A percentile compares a stretch with the other conserved stretches of the same genome.
Conservation (phyloP, 2,797 vertebrate genomes). For the Pristis pectinata region DNA sequence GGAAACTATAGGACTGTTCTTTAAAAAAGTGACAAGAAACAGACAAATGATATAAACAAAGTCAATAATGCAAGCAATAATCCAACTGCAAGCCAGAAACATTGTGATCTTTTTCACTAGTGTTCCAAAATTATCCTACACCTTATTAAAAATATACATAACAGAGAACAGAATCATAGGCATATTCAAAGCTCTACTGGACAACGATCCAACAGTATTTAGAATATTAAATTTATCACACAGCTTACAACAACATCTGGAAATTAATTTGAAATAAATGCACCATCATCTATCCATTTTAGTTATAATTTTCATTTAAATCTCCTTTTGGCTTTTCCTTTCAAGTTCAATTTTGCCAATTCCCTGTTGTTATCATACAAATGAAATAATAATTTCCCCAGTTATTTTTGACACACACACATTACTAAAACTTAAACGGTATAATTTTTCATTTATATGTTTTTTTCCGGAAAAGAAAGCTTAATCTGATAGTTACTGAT, state of each 20-base stretch:
- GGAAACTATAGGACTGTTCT: background rate
- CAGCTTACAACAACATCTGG: background rate
- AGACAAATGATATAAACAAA: background rate
- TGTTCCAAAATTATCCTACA: background rate
- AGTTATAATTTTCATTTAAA: background rate
- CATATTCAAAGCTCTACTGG: background rate
- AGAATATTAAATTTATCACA: background rate
- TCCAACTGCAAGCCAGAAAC: background rate
- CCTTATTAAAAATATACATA: background rate
- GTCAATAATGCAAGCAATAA: background rate
- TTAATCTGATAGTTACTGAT: background rate
- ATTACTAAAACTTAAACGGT: background rate
- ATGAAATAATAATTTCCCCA: background rate
- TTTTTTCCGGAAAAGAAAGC: conserved; percentile 16
- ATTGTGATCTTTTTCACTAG: background rate
- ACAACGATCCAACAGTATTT: background rate
- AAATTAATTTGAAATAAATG: background rate
- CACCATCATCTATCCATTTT: background rate
- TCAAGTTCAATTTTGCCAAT: background rate
- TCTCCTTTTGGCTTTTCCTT: background rate
- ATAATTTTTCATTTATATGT: background rate
- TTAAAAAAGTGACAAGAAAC: background rate
- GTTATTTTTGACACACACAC: background rate
- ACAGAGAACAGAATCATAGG: background rate
- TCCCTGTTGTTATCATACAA: background rate